Conservation (phyloP, 2,797 vertebrate species). For the Tangara arthus region DNA sequence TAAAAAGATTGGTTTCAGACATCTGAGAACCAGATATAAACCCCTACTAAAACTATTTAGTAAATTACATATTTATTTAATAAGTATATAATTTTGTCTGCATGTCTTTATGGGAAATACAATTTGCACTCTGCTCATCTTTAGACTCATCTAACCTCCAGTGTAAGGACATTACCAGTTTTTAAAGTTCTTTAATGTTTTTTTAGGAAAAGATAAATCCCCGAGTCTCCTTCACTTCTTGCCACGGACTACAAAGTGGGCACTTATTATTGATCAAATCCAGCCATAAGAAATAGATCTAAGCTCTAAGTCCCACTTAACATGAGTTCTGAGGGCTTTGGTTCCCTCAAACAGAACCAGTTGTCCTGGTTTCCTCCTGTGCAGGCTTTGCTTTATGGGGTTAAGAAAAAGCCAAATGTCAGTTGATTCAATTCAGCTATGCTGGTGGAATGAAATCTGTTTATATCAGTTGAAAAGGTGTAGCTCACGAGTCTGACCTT, state of each 20-base stretch:
- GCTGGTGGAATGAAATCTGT: background rate
- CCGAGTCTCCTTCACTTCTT: background rate
- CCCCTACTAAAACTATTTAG: background rate
- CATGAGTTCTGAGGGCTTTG: background rate
- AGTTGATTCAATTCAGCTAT: background rate
- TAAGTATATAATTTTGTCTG: background rate
- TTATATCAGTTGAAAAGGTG: background rate
- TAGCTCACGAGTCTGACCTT: background rate
- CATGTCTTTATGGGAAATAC: background rate
- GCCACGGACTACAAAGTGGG: background rate
- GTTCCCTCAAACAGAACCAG: background rate
- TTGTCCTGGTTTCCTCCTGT: background rate
- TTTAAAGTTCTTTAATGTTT: background rate
- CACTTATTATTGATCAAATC: background rate
- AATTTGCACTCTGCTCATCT: background rate
- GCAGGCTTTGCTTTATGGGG: background rate
- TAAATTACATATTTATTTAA: background rate
- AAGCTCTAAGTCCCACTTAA: background rate
- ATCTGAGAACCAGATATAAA: background rate
- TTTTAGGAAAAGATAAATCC: background rate
- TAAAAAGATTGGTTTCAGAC: background rate
- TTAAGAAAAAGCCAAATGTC: background rate
- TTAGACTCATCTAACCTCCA: background rate
- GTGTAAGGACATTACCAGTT: background rate
- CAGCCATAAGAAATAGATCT: background rate